These are phyloP conservation scores for Melanotaenia pygmaea DNA, from an alignment of 2,797 vertebrate species.

Conservation along the genomic window DNA sequence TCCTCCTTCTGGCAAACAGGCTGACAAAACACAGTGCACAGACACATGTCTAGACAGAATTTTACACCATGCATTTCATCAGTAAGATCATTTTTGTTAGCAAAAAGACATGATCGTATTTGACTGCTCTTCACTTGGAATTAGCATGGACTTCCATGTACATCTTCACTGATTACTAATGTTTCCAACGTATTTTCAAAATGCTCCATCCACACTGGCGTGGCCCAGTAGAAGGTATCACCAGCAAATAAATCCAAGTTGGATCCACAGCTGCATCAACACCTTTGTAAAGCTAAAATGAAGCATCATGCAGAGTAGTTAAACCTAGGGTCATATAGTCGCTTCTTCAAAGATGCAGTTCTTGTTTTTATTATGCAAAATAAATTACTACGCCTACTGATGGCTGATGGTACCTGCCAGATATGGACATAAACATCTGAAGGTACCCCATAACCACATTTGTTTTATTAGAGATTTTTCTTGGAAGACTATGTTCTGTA, in stretches of 20 bases:
- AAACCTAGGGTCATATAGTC: not conserved
- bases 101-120: not conserved
- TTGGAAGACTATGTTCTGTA: not conserved
- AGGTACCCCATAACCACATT: not conserved
- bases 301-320: not conserved
- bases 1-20: slow-evolving; percentile 14
- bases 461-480: not conserved
- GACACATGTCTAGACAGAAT: not conserved
- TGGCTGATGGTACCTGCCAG: not conserved
- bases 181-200: not conserved
- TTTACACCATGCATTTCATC: not conserved
- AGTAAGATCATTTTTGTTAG: slow-evolving; percentile 22
- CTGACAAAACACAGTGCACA: not conserved
- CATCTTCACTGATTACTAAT: not conserved
- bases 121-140: not conserved
- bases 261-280: too few relatives aligned
- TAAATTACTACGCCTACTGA: not conserved
- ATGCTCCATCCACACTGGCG: too few relatives aligned
- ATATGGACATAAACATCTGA: not conserved
- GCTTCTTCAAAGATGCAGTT: not conserved
- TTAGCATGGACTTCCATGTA: not conserved
- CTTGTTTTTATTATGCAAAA: not conserved
- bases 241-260: not conserved
- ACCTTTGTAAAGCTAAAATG: not conserved
- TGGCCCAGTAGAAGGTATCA: not conserved